Base-by-base conservation (phyloP, 2,113 vertebrate genomes). In the Clinocottus analis region DNA sequence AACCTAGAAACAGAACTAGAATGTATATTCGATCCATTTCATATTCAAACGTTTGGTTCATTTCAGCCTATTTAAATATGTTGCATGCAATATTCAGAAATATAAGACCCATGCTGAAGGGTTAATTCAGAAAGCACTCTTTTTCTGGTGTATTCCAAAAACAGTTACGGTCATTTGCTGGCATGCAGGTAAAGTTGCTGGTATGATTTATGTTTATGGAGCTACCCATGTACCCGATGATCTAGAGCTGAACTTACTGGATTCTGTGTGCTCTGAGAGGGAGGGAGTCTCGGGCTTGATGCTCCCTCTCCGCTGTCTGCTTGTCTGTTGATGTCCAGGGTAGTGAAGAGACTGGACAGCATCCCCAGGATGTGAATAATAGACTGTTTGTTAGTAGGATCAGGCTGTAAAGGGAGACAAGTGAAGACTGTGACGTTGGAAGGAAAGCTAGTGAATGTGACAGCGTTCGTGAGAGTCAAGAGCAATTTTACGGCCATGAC, bases 331-430 rank as follows among this genome's bases (percentile, higher is more conserved):
- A 97, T 93, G 67, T 99, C 98, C 88, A 99, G 90, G 4, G 97
- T 98, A 67, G 96, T 98, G 83, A 99, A 98, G 59, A 99, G 95
- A 85, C 96, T 98, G 91, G 98, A 97, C 67, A 99, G 94, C 80
- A 99, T 95, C 63, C 97, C 96, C 92, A 99, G 93, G 86, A 98
- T 97, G 84, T 98, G 97, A 80, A 99, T 95, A 65, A 98, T 97
- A 55, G 96, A 95, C 93, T 95, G 86, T 89, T 98, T 99, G 77
- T 95, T 97, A 68, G 95, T 93, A 23, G 97, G 93, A 89, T 95
- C 96, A 8, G 96, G 96, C 98, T 99, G 91, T 1, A 82, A 75
- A 75, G 68, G 91, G 84, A 94, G 75, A 80, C 29, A 70, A 21
- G 23, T 31, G 47, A 10, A 37, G 41, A 63, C 12, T 21, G 12